A percentile compares a stretch with the other conserved stretches of the same genome.
Evolutionary conservation across 1,140 invertebrate genomes (phyloP).

Genomic region (Ceratina calcarata): DNA sequence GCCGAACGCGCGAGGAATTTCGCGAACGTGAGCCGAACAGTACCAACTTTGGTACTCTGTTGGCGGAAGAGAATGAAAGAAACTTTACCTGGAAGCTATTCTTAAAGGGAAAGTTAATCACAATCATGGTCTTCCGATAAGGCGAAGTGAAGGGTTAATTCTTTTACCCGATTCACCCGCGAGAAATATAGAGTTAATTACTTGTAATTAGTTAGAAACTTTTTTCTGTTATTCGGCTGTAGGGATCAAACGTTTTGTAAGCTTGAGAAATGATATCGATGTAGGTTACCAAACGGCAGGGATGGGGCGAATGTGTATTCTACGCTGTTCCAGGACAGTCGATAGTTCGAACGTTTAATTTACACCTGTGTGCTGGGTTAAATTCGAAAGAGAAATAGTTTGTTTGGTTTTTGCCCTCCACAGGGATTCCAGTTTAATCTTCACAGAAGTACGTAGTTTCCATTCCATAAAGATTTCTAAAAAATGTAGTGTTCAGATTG

Average conservation of each 20-base stretch:
- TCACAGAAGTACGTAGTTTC: too few species aligned
- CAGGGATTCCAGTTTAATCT: too few species aligned
- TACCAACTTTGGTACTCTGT: background rate
- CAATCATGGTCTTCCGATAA: background rate
- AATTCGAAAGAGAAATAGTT: background rate
- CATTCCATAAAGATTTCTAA: background rate
- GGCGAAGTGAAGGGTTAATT: background rate
- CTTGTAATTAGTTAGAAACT: background rate
- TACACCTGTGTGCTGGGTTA: background rate
- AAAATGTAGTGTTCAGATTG: too few species aligned
- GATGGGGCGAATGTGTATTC: background rate
- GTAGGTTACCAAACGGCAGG: background rate
- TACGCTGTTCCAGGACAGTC: background rate
- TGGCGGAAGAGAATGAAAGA: background rate
- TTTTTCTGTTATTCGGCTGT: too few species aligned
- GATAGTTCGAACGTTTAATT: background rate
- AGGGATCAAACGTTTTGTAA: background rate
- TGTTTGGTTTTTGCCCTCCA: too few species aligned
- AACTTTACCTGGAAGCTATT: background rate
- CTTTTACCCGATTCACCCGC: background rate
- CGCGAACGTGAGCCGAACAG: slow-evolving; percentile 2
- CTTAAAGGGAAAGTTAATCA: too few species aligned
- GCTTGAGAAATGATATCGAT: background rate
- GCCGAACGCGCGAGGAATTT: slow-evolving; percentile 1
- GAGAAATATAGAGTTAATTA: background rate